Conservation (phyloP, 2,888 invertebrate genomes). For the Odiellus spinosus region DNA sequence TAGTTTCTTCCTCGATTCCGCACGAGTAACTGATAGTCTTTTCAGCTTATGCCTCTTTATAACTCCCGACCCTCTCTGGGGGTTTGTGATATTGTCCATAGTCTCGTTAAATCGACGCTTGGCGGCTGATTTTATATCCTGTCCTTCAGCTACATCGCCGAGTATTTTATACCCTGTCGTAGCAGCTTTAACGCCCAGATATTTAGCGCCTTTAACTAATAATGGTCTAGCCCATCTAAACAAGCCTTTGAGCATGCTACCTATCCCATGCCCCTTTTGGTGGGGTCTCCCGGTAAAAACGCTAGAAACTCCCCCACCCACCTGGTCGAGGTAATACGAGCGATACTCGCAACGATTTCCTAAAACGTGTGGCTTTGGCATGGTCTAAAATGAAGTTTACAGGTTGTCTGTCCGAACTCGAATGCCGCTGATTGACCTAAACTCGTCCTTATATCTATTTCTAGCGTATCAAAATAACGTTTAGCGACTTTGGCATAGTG, state of each 20-base stretch:
- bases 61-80: conserved; percentile 5
- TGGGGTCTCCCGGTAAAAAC: conserved; percentile 2
- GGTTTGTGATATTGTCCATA: too few species aligned
- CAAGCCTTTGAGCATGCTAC: conserved; percentile 6
- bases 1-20: too few species aligned
- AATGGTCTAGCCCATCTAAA: conserved; percentile 9
- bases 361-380: too few species aligned
- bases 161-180: not conserved
- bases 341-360: too few species aligned
- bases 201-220: conserved; percentile 3
- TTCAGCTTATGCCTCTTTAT: conserved; percentile 6
- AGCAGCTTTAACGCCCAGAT: conserved; percentile 7
- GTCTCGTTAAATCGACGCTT: conserved; percentile 3
- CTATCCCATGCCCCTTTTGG: conserved; percentile 7
- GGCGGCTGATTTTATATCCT: not conserved
- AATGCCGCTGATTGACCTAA: too few species aligned
- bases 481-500: too few species aligned
- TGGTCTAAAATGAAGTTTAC: too few species aligned
- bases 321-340: conserved; percentile 4
- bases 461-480: too few species aligned
- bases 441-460: too few species aligned
- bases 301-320: conserved; percentile 4
- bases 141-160: conserved; percentile 5
- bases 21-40: conserved; percentile 1
- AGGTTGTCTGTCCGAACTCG: too few species aligned